phyloP scores from a whole-genome alignment of 1,140 invertebrate genomes.

The Ceratina australensis region DNA sequence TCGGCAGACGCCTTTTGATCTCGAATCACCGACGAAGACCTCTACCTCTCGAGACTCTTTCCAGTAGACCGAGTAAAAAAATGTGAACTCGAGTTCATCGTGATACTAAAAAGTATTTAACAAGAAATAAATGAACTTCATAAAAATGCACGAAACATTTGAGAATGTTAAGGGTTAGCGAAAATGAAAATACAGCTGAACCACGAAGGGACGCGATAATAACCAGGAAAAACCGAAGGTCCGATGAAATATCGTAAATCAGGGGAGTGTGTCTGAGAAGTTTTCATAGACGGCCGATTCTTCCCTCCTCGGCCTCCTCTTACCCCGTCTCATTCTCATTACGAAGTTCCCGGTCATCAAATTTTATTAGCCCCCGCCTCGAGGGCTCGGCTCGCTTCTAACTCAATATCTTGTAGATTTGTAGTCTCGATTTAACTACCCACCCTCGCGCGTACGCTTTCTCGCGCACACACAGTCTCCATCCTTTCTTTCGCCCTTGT shows the following conservation, averaged over 20 bases:
- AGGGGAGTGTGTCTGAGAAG: constrained; percentile 72
- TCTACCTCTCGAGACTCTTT: constrained; percentile 23
- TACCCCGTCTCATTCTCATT: constrained; percentile 72
- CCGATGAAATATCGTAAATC: constrained; percentile 68
- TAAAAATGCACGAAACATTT: too few relatives aligned
- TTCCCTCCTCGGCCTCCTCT: constrained; percentile 9
- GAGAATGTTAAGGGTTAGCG: not conserved
- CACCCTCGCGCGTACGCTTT: constrained; percentile 45
- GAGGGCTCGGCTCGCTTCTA: constrained; percentile 68
- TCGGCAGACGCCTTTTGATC: constrained; percentile 63
- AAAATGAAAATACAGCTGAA: not conserved
- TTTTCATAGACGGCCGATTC: constrained; percentile 70
- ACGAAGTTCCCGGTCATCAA: constrained; percentile 77
- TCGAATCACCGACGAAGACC: constrained; percentile 50
- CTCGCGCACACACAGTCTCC: constrained; percentile 12
- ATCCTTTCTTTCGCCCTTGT: constrained; percentile 2
- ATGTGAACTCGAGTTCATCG: too few relatives aligned
- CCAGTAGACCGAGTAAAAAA: constrained; percentile 16
- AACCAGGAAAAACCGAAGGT: not conserved
- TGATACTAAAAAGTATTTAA: too few relatives aligned
- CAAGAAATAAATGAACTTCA: too few relatives aligned
- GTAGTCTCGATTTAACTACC: constrained; percentile 67
- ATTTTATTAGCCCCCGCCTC: constrained; percentile 76
- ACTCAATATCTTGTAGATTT: constrained; percentile 75
- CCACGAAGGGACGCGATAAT: not conserved